Percentiles rank a stretch among this genome's conserved stretches.
Evolutionary conservation across 1,140 invertebrate species (phyloP).

Genomic region (Berghia stephanieae): DNA sequence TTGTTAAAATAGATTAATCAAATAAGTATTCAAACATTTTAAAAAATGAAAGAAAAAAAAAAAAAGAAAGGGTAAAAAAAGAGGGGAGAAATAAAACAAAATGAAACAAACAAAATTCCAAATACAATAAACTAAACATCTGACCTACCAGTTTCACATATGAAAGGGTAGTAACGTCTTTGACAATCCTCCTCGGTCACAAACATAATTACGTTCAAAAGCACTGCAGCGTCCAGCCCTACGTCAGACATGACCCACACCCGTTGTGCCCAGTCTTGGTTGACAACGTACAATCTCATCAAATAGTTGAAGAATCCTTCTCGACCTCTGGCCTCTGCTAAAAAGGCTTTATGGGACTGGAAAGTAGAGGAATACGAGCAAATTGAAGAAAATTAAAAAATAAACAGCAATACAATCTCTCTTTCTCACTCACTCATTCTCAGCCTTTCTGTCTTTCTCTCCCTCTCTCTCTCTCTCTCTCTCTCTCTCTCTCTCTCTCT

Average conservation of each 20-base stretch:
- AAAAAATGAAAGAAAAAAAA: background rate
- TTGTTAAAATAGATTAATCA: too few species aligned
- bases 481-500: too few species aligned
- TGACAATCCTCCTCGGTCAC: slow-evolving; percentile 55
- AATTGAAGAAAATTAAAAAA: background rate
- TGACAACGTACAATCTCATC: slow-evolving; percentile 46
- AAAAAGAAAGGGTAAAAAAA: background rate
- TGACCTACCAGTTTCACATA: slow-evolving; percentile 60
- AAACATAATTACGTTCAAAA: slow-evolving; percentile 47
- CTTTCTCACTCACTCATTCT: too few species aligned
- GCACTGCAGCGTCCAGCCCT: slow-evolving; percentile 47
- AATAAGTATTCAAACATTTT: too few species aligned
- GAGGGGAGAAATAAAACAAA: background rate
- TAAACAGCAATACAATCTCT: too few species aligned
- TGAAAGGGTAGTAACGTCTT: slow-evolving; percentile 52
- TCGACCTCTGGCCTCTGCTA: slow-evolving; percentile 50
- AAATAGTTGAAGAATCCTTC: slow-evolving; percentile 50
- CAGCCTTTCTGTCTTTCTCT: too few species aligned
- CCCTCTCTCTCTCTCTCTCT: too few species aligned
- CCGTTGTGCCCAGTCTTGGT: slow-evolving; percentile 34
- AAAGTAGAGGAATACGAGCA: slow-evolving; percentile 17
- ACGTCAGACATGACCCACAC: slow-evolving; percentile 59
- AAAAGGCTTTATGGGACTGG: slow-evolving; percentile 51
- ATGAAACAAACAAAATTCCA: background rate
- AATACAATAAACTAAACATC: background rate